Evolutionary conservation across 2,888 invertebrate species (phyloP).

Genomic region (Pseudococcus viburni): DNA sequence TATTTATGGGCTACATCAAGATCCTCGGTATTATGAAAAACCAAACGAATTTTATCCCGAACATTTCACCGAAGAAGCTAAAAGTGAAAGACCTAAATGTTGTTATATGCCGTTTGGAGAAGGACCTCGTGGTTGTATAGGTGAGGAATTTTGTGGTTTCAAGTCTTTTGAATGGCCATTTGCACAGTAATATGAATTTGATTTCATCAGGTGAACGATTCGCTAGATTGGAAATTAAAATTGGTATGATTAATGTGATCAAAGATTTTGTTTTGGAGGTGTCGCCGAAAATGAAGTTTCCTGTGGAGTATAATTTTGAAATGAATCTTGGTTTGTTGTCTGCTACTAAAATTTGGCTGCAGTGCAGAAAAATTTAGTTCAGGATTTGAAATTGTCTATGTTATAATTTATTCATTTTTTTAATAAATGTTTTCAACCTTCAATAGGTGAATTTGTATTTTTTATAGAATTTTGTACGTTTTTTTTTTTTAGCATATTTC

Average conservation of each 20-base stretch:
- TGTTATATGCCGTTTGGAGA: constrained; percentile 71
- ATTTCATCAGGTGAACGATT: neutral
- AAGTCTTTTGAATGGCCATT: neutral
- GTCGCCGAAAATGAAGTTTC: neutral
- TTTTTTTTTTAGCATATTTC: too few species aligned
- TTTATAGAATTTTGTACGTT: too few species aligned
- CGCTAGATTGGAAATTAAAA: neutral
- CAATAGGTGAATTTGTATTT: too few species aligned
- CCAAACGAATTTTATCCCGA: constrained; percentile 73
- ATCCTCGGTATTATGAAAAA: constrained; percentile 72
- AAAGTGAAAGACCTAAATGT: constrained; percentile 69
- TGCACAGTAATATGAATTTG: neutral
- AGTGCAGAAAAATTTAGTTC: neutral
- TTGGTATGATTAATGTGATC: neutral
- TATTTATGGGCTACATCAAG: constrained; percentile 71
- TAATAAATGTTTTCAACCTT: too few species aligned
- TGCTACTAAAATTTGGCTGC: neutral
- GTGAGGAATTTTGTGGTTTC: constrained; percentile 68
- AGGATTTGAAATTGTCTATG: neutral
- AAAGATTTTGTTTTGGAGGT: neutral
- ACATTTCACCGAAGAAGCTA: constrained; percentile 71
- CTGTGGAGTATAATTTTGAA: neutral
- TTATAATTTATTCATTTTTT: too few species aligned
- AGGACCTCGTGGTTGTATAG: constrained; percentile 71
- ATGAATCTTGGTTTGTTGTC: neutral